Conservation (phyloP, 1,140 invertebrate genomes). For the Scylla paramamosain region DNA sequence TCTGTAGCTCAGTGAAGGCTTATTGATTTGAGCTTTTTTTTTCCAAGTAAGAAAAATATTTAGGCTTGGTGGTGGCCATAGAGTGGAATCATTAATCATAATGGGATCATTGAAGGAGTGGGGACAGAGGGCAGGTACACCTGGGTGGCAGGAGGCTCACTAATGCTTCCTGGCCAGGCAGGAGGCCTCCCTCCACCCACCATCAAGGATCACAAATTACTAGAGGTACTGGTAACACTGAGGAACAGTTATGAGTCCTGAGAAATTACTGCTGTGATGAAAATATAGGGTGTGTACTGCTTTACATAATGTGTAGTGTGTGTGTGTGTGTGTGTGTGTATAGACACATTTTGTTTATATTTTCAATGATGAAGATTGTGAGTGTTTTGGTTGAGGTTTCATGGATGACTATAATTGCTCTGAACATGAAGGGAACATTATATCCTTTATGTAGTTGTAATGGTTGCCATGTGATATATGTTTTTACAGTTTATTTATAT, state of each 20-base stretch:
- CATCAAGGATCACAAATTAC: neutral
- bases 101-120: conserved; percentile 61
- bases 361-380: too few relatives aligned
- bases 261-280: too few relatives aligned
- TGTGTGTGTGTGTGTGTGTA: too few relatives aligned
- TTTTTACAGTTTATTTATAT: neutral
- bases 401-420: too few relatives aligned
- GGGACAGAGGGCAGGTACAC: conserved; percentile 58
- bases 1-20: neutral
- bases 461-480: neutral
- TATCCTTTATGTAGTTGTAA: neutral
- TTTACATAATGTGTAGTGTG: too few relatives aligned
- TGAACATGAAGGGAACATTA: neutral
- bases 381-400: too few relatives aligned
- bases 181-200: neutral
- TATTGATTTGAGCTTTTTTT: neutral
- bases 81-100: conserved; percentile 70
- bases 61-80: conserved; percentile 6
- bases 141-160: conserved; percentile 67
- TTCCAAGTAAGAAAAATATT: neutral
- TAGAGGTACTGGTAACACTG: too few relatives aligned
- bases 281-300: too few relatives aligned
- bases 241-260: too few relatives aligned
- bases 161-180: conserved; percentile 49
- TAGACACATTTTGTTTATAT: too few relatives aligned